Conservation (phyloP, 2,113 vertebrate genomes). For the Tringa solitaria region DNA sequence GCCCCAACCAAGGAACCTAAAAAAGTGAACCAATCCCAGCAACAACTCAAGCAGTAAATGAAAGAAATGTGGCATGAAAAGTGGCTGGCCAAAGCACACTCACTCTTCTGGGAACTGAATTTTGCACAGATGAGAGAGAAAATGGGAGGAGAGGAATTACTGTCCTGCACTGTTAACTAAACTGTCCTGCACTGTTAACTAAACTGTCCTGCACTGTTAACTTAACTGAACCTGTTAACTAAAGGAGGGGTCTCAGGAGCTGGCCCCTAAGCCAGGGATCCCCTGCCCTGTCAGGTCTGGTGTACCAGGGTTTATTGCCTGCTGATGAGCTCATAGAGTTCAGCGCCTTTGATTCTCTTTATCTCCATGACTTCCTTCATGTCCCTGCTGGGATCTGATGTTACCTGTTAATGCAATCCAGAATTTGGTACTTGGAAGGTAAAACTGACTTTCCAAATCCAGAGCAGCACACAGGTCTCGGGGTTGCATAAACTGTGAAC, state of each 20-base stretch:
- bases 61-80: neutral
- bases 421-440: neutral
- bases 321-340: neutral
- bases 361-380: neutral
- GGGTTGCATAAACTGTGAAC: neutral
- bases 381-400: neutral
- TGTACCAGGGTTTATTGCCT: no score
- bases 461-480: neutral
- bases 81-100: neutral
- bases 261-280: neutral
- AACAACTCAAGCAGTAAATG: neutral
- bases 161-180: fast-evolving
- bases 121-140: neutral
- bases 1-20: neutral
- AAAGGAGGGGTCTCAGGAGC: neutral
- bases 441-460: neutral
- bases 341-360: neutral
- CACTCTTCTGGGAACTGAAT: neutral
- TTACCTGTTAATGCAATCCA: neutral
- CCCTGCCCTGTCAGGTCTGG: neutral
- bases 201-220: neutral
- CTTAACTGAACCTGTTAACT: neutral
- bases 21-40: neutral
- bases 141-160: neutral
- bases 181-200: neutral